phyloP scores from a whole-genome alignment of 1,140 invertebrate genomes.

The Harpegnathos saltator region DNA sequence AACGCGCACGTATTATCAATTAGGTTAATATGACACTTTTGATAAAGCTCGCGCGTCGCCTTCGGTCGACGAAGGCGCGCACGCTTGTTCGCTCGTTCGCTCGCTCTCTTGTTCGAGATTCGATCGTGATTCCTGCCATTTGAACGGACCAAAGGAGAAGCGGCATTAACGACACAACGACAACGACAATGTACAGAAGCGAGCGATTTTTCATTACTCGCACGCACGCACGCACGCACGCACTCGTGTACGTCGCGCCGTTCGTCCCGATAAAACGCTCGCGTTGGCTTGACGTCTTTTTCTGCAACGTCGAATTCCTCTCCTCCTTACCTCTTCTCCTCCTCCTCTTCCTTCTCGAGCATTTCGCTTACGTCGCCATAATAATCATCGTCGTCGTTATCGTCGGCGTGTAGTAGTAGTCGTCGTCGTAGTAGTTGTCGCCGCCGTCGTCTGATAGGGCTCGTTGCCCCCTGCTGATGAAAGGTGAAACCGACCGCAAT shows the following conservation, averaged over 20 bases:
- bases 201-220: conserved; percentile 27
- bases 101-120: background rate
- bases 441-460: conserved; percentile 59
- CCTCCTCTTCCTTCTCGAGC: too few species aligned
- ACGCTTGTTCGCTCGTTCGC: too few species aligned
- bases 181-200: background rate
- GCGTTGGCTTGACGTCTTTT: conserved; percentile 26
- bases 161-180: too few species aligned
- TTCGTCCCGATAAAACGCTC: conserved; percentile 32
- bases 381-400: conserved; percentile 37
- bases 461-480: conserved; percentile 63
- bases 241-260: background rate
- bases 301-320: conserved; percentile 9
- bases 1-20: conserved; percentile 46
- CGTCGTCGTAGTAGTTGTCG: conserved; percentile 16
- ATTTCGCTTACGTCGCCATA: conserved; percentile 15
- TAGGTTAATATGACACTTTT: conserved; percentile 57
- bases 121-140: background rate
- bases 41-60: conserved; percentile 43
- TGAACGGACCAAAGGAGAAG: background rate
- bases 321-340: background rate
- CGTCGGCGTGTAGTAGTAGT: conserved; percentile 14
- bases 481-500: conserved; percentile 64
- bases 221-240: too few species aligned
- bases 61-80: background rate